Evolutionary conservation across 2,888 invertebrate genomes (phyloP).

Genomic region (Scrobipalpa costella): DNA sequence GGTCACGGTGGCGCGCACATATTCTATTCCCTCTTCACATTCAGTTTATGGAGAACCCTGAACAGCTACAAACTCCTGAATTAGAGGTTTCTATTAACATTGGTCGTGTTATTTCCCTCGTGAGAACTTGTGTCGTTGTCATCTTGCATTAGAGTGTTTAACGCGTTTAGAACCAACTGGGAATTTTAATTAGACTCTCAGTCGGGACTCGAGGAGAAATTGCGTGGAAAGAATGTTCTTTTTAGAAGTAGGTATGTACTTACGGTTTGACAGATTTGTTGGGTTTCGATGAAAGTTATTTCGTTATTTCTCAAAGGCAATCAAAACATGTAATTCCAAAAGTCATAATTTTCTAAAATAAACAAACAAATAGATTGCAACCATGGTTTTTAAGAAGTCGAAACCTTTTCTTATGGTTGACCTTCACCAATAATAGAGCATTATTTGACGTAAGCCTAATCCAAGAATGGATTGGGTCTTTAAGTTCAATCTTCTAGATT

Average conservation of each 20-base stretch:
- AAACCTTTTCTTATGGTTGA: too few relatives aligned
- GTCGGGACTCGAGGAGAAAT: not conserved
- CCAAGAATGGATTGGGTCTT: too few relatives aligned
- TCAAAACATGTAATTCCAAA: too few relatives aligned
- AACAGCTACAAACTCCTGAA: not conserved
- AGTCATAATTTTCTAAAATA: too few relatives aligned
- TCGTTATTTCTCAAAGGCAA: too few relatives aligned
- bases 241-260: not conserved
- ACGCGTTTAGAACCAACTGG: slow-evolving; percentile 10
- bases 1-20: slow-evolving; percentile 18
- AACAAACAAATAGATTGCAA: too few relatives aligned
- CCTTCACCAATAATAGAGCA: too few relatives aligned
- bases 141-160: slow-evolving; percentile 15
- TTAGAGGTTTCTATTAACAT: not conserved
- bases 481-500: too few relatives aligned
- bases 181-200: slow-evolving; percentile 10
- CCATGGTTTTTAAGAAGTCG: too few relatives aligned
- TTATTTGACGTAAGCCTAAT: too few relatives aligned
- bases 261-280: not conserved
- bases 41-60: not conserved
- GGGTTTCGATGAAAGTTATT: not conserved
- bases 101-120: not conserved
- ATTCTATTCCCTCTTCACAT: not conserved
- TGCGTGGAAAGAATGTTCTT: not conserved
- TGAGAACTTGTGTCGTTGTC: slow-evolving; percentile 17